Evolutionary conservation across 2,888 invertebrate genomes (phyloP).

Genomic region (Labia minor): DNA sequence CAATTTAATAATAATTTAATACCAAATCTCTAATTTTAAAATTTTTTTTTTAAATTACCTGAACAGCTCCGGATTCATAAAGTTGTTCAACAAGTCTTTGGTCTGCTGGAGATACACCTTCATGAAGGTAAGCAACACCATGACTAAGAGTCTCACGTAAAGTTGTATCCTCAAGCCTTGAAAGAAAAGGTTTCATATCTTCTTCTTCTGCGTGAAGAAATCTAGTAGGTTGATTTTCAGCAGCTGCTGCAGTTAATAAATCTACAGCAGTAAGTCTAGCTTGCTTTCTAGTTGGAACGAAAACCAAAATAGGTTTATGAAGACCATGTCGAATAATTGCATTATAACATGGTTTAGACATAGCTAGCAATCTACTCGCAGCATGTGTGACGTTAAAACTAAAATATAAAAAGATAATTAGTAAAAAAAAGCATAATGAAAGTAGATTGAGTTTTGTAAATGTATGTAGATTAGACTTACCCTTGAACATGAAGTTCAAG

Average conservation of each 20-base stretch:
- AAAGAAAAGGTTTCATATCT: constrained; percentile 79
- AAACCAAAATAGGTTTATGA: constrained; percentile 74
- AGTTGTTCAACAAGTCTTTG: constrained; percentile 84
- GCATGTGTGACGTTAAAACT: constrained; percentile 95
- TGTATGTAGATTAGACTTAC: constrained; percentile 17
- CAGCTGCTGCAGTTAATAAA: constrained; percentile 83
- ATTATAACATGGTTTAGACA: constrained; percentile 97
- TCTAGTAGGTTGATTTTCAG: constrained; percentile 71
- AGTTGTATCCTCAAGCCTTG: constrained; percentile 79
- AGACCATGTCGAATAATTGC: constrained; percentile 75
- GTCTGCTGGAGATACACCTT: constrained; percentile 78
- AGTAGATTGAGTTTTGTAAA: neutral
- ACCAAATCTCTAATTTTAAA: no score
- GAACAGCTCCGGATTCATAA: constrained; percentile 84
- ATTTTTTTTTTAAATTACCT: no score
- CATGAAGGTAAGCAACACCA: constrained; percentile 96
- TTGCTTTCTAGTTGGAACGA: constrained; percentile 84
- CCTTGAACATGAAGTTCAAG: constrained; percentile 82
- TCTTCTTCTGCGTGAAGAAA: constrained; percentile 83
- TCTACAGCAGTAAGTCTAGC: constrained; percentile 92
- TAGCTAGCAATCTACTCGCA: constrained; percentile 87
- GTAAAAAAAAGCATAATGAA: neutral
- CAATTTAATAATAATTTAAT: neutral
- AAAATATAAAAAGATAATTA: neutral
- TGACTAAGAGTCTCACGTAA: constrained; percentile 83